Evolutionary conservation across 2,888 invertebrate species (phyloP), one percentile per base, ranked within the genome.

Genomic region (Clunio marinus): DNA sequence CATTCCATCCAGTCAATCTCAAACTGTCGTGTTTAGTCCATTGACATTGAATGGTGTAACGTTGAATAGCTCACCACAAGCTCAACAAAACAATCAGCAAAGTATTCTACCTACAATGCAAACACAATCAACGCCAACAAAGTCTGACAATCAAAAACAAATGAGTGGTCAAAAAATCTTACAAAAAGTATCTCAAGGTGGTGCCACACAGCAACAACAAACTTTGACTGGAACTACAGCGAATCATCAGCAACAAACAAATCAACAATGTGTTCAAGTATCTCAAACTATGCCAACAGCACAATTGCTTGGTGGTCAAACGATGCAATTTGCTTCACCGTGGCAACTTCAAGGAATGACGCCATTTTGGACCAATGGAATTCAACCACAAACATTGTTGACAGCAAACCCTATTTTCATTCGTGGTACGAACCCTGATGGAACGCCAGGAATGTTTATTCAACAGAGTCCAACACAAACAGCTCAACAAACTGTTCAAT

Each of bases 381-480:
- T 89, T 24, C 90, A 86, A 72, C 86, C 88, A 0, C 83, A 86
- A 35, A 82, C 88, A 0, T 78, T 90, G 3, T 80, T 89, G 1
- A 84, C 88, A 0, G 88, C 87, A 15, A 91, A 91, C 80, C 89
- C 88, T 5, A 91, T 93, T 73, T 88, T 89, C 76, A 92, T 93
- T 72, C 80, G 93, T 45, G 89, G 91, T 20, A 83, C 88, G 0
- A 92, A 91, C 75, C 86, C 87, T 1, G 92, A 92, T 75, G 84
- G 83, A 5, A 81, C 83, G 1, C 81, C 81, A 10, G 84, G 87
- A 32, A 90, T 94, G 89, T 93, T 91, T 75, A 91, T 93, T 73
- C 89, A 89, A 73, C 86, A 86, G 72, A 88, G 87, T 72, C 90
- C 91, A 13, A 85, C 85, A 71, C 86, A 87, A 77, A 74, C 80